phyloP scores from a whole-genome alignment of 2,797 vertebrate genomes.

The Leuciscus waleckii region DNA sequence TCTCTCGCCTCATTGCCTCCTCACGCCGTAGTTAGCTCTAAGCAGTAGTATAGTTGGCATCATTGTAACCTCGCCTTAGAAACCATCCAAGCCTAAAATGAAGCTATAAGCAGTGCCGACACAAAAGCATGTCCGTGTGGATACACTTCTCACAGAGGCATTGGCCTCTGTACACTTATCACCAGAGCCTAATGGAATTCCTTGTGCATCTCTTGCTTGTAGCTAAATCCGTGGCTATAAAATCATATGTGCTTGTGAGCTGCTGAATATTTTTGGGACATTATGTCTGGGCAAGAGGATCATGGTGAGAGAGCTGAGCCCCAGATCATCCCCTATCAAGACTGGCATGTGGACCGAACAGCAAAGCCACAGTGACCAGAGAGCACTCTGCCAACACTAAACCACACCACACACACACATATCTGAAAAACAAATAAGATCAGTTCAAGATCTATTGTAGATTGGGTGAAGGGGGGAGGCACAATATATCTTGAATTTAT shows the following conservation, averaged over 20 bases:
- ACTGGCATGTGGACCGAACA: conserved; percentile 50
- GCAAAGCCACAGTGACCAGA: conserved; percentile 56
- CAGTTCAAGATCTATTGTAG: background rate
- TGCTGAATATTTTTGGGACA: conserved; percentile 66
- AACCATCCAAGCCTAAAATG: conserved; percentile 55
- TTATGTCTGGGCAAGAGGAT: conserved; percentile 55
- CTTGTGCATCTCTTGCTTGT: conserved; percentile 41
- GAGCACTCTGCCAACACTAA: conserved; percentile 37
- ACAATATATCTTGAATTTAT: background rate
- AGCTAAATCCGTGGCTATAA: conserved; percentile 26
- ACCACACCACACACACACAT: background rate
- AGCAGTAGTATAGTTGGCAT: conserved; percentile 31
- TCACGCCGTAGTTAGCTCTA: conserved; percentile 6
- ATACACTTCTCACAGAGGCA: conserved; percentile 33
- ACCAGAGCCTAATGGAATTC: conserved; percentile 4
- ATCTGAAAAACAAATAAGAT: background rate
- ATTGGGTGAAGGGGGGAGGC: background rate
- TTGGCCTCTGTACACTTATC: conserved; percentile 50
- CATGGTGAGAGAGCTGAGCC: conserved; percentile 49
- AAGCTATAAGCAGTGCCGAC: conserved; percentile 27
- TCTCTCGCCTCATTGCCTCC: conserved; percentile 35
- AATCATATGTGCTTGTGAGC: conserved; percentile 55
- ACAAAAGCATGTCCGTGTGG: conserved; percentile 1
- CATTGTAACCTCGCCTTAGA: background rate
- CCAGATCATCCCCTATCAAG: conserved; percentile 69